Evolutionary conservation across 2,797 vertebrate genomes (phyloP).

Genomic region (Rhinogobio ventralis): DNA sequence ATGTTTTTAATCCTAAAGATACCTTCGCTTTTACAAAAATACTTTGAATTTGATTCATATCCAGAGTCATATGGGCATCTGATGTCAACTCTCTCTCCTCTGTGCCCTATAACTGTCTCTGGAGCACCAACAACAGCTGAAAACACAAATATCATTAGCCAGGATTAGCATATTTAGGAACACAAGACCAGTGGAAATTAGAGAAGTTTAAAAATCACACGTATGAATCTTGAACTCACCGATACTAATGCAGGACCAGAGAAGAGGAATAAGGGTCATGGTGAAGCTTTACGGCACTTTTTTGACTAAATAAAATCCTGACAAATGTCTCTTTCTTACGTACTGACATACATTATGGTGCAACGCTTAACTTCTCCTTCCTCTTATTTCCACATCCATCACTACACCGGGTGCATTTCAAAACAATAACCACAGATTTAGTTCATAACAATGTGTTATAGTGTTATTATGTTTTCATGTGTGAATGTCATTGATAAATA

Average conservation of each 20-base stretch:
- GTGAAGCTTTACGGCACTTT: not conserved
- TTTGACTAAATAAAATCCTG: no score
- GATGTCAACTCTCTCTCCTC: not conserved
- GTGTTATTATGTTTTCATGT: no score
- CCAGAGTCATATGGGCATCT: not conserved
- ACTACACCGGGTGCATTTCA: no score
- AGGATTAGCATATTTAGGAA: not conserved
- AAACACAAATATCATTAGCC: not conserved
- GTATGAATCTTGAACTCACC: not conserved
- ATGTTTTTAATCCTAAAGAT: no score
- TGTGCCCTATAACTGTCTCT: not conserved
- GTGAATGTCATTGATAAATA: no score
- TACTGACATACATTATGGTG: no score
- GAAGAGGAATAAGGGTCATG: not conserved
- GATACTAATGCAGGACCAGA: not conserved
- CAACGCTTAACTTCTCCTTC: no score
- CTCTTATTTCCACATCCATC: no score
- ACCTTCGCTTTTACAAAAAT: conserved; percentile 7
- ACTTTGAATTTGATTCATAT: not conserved
- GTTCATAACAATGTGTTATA: no score
- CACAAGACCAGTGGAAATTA: not conserved
- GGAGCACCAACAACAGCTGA: not conserved
- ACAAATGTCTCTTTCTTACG: no score
- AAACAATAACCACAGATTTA: no score
- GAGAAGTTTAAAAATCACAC: not conserved